Conservation (phyloP, 2,797 vertebrate species). For the Prunella strophiata region DNA sequence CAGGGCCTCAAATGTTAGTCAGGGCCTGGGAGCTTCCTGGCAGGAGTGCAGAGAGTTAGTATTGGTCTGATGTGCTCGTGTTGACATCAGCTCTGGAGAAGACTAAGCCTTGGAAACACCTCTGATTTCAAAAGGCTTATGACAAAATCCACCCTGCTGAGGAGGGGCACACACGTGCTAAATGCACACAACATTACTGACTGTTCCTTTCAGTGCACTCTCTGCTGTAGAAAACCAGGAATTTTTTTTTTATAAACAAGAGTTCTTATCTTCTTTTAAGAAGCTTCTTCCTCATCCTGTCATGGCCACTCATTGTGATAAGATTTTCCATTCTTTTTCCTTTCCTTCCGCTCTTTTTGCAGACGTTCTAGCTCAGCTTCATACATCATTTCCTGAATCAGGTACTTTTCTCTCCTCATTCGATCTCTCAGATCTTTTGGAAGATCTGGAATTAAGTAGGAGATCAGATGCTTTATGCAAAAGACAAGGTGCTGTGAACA, state of each 20-base stretch:
- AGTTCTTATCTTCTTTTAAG: background rate
- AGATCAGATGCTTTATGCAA: conserved; percentile 87
- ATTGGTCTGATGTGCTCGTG: background rate
- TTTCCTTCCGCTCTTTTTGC: conserved; percentile 84
- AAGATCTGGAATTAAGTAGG: conserved; percentile 87
- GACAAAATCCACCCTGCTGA: background rate
- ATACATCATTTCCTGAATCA: conserved; percentile 89
- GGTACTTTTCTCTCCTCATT: conserved; percentile 86
- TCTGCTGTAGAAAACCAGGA: background rate
- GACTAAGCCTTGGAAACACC: conserved; percentile 11
- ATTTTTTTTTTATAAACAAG: background rate
- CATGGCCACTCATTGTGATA: conserved; percentile 86
- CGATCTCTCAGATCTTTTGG: conserved; percentile 85
- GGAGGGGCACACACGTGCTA: background rate
- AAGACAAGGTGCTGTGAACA: conserved; percentile 84
- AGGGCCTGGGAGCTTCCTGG: background rate
- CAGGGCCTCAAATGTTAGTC: background rate
- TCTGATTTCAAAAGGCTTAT: conserved; percentile 6
- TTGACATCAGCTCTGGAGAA: background rate
- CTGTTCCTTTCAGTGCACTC: background rate
- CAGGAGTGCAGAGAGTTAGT: background rate
- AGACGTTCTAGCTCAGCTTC: conserved; percentile 85
- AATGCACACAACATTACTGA: background rate
- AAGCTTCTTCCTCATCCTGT: conserved; percentile 50
- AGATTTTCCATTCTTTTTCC: conserved; percentile 81